Percentiles rank a stretch among this genome's conserved stretches.
These are phyloP conservation scores for Bothrops jararaca DNA, from an alignment of 2,113 vertebrate species.

Conservation along the genomic window DNA sequence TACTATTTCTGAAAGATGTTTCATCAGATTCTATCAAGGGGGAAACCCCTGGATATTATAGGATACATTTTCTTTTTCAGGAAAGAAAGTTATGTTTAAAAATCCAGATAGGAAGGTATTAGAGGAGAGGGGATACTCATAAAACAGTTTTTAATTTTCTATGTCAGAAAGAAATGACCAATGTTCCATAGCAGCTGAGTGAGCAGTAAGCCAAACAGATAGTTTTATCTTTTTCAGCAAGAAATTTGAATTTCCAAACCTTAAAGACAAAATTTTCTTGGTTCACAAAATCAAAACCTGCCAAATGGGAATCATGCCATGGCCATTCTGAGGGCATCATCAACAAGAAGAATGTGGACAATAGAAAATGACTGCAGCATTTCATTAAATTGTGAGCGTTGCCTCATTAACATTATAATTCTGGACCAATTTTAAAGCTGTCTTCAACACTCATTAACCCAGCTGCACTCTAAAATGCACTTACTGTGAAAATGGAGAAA, in stretches of 20 bases:
- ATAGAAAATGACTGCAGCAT: conserved; percentile 20
- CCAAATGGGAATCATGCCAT: conserved; percentile 3
- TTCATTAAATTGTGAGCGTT: conserved; percentile 27
- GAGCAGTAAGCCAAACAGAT: conserved; percentile 23
- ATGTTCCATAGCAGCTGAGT: conserved; percentile 17
- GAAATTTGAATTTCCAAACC: conserved; percentile 7
- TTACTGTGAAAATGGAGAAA: conserved; percentile 31
- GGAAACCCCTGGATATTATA: background rate
- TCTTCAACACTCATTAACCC: conserved; percentile 18
- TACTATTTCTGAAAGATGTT: conserved; percentile 48
- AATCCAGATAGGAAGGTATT: conserved; percentile 10
- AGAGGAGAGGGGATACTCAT: background rate
- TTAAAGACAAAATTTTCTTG: background rate
- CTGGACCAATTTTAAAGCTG: conserved; percentile 17
- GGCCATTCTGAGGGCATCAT: background rate
- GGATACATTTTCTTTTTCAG: background rate
- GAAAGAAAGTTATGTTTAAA: conserved; percentile 12
- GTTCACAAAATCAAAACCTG: background rate
- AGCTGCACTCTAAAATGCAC: conserved; percentile 27
- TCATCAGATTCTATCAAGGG: conserved; percentile 46
- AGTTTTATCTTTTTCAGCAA: conserved; percentile 9
- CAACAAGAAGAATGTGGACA: background rate
- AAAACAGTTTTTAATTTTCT: conserved; percentile 32
- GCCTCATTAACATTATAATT: conserved; percentile 31
- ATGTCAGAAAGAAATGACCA: conserved; percentile 38